Evolutionary conservation across 35 echinoderm and acorn worm species (phyloP), one percentile per base, ranked within the genome.

Genomic region (Eucidaris tribuloides): DNA sequence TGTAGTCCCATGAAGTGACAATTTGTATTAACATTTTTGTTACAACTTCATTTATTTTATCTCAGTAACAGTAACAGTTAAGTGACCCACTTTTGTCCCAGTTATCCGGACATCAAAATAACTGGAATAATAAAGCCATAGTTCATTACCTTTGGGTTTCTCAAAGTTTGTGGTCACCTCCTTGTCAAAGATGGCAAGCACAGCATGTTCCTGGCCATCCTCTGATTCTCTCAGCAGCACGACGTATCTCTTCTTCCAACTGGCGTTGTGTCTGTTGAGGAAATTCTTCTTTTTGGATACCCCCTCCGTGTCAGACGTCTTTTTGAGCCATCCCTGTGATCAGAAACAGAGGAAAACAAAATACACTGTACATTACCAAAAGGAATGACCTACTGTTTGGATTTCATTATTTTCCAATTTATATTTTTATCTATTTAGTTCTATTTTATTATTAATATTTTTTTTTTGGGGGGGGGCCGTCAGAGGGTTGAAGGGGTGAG

Each of bases 281-380:
- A 92, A 92, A 55, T 84, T 85, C 84, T 92, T 92, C 84, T 92
- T 92, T 54, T 87, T 92, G 27, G 56, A 19, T 2, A 87, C 84
- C 35, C 76, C 49, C 22, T 92, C 89, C 34, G 86, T 32, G 42
- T 86, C 79, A 39, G 65, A 62, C 36, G 84, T 32, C 42, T 92
- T 92, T 38, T 86, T 86, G 5, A 92, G 79, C 89, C 89, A 92
- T 13, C 89, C 89, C 89, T 92, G 29, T 6, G 55, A 23, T 1
- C 13, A 71, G 33, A 24, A 34, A 34, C 6, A 70, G 65, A 70
- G 9, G 3, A 70, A 70, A 40, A 33, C 25, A 5, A 33, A 36
- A 35, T 28, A 59, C 30, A 0, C 7, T 4, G 56, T 59, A 59
- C 1, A 59, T 5, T 58, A 19, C 0, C 14, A 58, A 58, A 22